Percentiles rank a stretch among this genome's conserved stretches.
These are phyloP conservation scores for Paelopatides confundens DNA, from an alignment of 53 echinoderm and acorn worm genomes.

Conservation along the genomic window DNA sequence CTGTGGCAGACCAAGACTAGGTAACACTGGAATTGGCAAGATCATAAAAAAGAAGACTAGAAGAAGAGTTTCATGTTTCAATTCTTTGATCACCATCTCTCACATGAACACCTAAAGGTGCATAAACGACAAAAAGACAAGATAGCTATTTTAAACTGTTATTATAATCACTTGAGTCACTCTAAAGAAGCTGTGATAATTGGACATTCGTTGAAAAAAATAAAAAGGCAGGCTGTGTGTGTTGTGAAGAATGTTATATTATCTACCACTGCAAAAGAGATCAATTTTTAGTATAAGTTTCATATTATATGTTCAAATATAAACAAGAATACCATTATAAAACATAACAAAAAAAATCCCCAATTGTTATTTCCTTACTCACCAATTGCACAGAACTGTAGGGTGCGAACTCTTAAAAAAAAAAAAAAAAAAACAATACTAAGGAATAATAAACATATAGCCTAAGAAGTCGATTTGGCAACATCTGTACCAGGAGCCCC, in stretches of 20 bases:
- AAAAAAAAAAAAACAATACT: too few relatives aligned
- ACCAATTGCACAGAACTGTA: background rate
- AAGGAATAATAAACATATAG: too few relatives aligned
- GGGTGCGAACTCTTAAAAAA: background rate
- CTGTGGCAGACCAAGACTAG: too few relatives aligned
- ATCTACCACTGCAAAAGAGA: slow-evolving; percentile 39
- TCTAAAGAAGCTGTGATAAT: slow-evolving; percentile 29
- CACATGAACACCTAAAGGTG: slow-evolving; percentile 16
- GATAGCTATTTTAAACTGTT: slow-evolving; percentile 39
- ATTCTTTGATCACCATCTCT: slow-evolving; percentile 37
- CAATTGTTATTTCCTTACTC: background rate
- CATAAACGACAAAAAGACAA: slow-evolving; percentile 35
- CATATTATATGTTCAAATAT: slow-evolving; percentile 22
- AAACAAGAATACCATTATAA: slow-evolving; percentile 45
- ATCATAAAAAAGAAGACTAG: background rate
- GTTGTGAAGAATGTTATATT: slow-evolving; percentile 22
- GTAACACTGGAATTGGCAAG: too few relatives aligned
- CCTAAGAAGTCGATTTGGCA: too few relatives aligned
- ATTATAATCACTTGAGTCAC: slow-evolving; percentile 47
- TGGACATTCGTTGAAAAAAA: slow-evolving; percentile 20
- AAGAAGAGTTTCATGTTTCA: background rate
- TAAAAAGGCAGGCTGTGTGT: slow-evolving; percentile 9
- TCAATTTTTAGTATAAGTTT: slow-evolving; percentile 31
- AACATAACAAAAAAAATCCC: slow-evolving; percentile 13
- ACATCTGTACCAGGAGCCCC: too few relatives aligned